A percentile compares a stretch with the other conserved stretches of the same genome.
phyloP scores from a whole-genome alignment of 1,140 invertebrate species.

The Phenacoccus solenopsis region DNA sequence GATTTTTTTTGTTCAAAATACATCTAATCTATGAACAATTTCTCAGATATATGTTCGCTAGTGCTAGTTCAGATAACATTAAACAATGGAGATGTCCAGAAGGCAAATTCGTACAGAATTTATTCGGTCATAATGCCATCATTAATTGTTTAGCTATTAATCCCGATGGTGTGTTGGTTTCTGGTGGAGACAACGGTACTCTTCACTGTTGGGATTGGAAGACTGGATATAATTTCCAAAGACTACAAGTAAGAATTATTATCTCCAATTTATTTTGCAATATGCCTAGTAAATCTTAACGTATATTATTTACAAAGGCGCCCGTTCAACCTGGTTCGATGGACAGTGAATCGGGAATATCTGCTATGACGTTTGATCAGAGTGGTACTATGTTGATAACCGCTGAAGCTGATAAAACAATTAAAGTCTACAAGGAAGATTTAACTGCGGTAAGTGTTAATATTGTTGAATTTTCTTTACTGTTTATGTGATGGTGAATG shows the following conservation, averaged over 20 bases:
- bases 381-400: conserved; percentile 88
- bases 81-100: conserved; percentile 99
- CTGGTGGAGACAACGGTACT: conserved; percentile 97
- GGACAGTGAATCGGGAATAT: conserved; percentile 96
- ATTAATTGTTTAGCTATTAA: conserved; percentile 94
- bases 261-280: neutral
- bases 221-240: conserved; percentile 96
- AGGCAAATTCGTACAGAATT: conserved; percentile 95
- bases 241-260: conserved; percentile 43
- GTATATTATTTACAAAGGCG: conserved; percentile 46
- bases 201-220: conserved; percentile 98
- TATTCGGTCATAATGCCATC: conserved; percentile 94
- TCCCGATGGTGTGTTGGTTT: conserved; percentile 87
- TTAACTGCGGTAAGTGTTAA: conserved; percentile 59
- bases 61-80: conserved; percentile 95
- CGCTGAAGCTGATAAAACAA: conserved; percentile 97
- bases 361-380: conserved; percentile 87
- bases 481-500: neutral
- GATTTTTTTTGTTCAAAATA: too few relatives aligned
- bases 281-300: neutral
- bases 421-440: conserved; percentile 98
- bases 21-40: conserved; percentile 22
- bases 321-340: conserved; percentile 97
- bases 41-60: conserved; percentile 84
- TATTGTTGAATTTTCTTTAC: conserved; percentile 7